phyloP scores from a whole-genome alignment of 2,113 vertebrate genomes.

The Callopanchax toddi region DNA sequence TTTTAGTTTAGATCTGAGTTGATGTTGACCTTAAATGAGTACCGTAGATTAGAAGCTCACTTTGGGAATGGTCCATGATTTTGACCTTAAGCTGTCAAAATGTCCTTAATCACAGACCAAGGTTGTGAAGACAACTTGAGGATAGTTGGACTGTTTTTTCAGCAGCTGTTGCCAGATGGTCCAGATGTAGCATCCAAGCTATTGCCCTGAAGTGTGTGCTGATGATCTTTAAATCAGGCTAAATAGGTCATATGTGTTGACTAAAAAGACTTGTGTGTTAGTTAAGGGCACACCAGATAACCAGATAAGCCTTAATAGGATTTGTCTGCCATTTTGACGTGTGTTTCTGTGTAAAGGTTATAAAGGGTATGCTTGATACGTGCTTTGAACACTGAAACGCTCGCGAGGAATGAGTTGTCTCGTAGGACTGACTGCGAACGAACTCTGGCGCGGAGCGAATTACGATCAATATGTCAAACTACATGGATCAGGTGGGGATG shows the following conservation, averaged over 20 bases:
- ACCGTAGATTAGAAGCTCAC: neutral
- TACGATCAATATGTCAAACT: too few relatives aligned
- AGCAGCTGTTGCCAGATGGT: slow-evolving; percentile 30
- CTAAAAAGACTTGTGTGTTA: neutral
- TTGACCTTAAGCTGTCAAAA: neutral
- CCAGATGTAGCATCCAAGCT: slow-evolving; percentile 15
- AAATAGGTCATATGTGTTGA: neutral
- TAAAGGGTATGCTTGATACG: too few relatives aligned
- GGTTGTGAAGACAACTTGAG: neutral
- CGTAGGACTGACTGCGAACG: too few relatives aligned
- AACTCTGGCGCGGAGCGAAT: too few relatives aligned
- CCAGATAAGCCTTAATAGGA: neutral
- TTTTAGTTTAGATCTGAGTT: neutral
- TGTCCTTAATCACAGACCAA: slow-evolving; percentile 6
- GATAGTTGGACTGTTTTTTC: slow-evolving; percentile 7
- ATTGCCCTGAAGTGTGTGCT: neutral
- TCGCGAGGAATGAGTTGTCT: too few relatives aligned
- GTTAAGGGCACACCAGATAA: too few relatives aligned
- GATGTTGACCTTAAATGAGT: too few relatives aligned
- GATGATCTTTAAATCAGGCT: neutral
- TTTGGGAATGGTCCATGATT: neutral
- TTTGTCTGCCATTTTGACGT: too few relatives aligned
- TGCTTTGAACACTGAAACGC: too few relatives aligned
- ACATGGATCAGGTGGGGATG: too few relatives aligned
- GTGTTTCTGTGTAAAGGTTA: too few relatives aligned